A percentile compares a stretch with the other conserved stretches of the same genome.
Evolutionary conservation across 2,113 vertebrate species (phyloP).

Genomic region (Potamarius usumacintae): DNA sequence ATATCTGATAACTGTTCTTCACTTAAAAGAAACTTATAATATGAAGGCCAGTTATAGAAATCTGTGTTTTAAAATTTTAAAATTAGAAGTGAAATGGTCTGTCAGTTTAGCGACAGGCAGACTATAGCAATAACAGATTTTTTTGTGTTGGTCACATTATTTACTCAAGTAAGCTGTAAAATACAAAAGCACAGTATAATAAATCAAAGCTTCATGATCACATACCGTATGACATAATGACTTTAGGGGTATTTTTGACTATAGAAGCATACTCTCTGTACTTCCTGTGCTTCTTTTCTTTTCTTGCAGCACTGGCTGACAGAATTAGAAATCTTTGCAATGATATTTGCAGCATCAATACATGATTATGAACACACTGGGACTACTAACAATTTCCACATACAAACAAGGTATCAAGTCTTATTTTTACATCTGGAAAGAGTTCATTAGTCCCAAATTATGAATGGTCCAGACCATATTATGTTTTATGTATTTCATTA

Average conservation of each 20-base stretch:
- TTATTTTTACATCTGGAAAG: not conserved
- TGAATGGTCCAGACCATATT: not conserved
- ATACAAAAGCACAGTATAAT: not conserved
- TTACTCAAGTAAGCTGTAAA: not conserved
- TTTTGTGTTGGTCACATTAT: constrained; percentile 7
- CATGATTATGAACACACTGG: constrained; percentile 96
- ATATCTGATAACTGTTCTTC: not conserved
- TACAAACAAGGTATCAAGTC: constrained; percentile 81
- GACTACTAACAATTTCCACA: constrained; percentile 97
- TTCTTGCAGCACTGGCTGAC: constrained; percentile 89
- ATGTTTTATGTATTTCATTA: constrained; percentile 58
- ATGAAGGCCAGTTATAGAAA: not conserved
- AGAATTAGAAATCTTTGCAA: constrained; percentile 93
- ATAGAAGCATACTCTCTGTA: not conserved
- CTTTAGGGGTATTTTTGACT: constrained; percentile 3
- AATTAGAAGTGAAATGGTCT: not conserved
- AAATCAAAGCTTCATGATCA: not conserved
- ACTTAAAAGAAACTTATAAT: not conserved
- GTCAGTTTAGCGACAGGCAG: not conserved
- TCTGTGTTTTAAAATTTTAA: not conserved
- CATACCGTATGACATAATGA: not conserved
- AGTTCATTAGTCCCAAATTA: not conserved
- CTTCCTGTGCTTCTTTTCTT: constrained; percentile 9
- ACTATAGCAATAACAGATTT: not conserved
- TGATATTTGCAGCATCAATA: constrained; percentile 92